Evolutionary conservation across 2,797 vertebrate species (phyloP), one percentile per base, ranked within the genome.

Genomic region (Betta splendens): DNA sequence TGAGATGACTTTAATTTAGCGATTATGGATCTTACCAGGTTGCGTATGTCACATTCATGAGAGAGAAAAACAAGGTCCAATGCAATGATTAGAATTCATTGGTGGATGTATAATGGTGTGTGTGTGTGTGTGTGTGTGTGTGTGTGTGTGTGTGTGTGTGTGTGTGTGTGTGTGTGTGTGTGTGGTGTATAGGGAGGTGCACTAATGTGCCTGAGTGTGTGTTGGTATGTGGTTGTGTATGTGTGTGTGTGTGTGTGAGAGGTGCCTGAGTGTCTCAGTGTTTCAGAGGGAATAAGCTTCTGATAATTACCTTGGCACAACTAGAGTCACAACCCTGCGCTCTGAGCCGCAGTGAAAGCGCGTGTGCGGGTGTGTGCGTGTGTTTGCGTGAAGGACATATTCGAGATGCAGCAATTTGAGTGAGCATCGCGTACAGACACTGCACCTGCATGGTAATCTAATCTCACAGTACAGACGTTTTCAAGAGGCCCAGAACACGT

Each of bases 231-330:
- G 6, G n/a, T 1, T 68, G 53, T 36, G 42, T 48, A 17, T 23
- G 5, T 33, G 8, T 53, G 15, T 62, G 37, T 49, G 26, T 9
- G 55, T 38, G 55, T 63, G 44, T 51, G 52, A 65, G 55, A 69
- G 60, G 47, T 54, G 55, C 54, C 54, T 68, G 21, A 52, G 55
- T 52, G 55, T 76, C 42, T 72, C 57, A 17, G n/a, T 54, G 54
- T 48, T 61, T 81, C 74, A 57, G 65, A 46, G 39, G 56, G 75
- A 83, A 83, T 82, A 67, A 69, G 74, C 65, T 70, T 78, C 55
- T 77, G 64, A 85, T 90, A 87, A 89, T 88, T 85, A 86, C 68
- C 46, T 75, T 80, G 79, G 80, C 62, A 67, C 58, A 68, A 77
- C 72, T 49, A 72, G 43, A 85, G 72, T 79, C 79, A 80, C 74